Evolutionary conservation across 1,140 invertebrate genomes (phyloP).

Genomic region (Drosophila subpulchrella): DNA sequence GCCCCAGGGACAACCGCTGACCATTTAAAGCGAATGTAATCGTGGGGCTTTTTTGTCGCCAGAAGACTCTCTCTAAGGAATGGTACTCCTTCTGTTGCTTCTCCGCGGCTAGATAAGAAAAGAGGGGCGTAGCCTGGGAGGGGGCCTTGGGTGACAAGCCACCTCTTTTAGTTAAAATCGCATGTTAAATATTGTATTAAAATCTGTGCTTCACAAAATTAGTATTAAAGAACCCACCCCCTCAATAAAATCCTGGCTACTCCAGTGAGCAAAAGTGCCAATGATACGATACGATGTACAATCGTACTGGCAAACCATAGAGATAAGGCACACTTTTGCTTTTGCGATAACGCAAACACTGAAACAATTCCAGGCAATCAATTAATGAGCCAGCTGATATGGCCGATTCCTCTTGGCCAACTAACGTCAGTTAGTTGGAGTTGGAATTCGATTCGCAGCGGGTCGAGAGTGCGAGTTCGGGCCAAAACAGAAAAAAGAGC

Average conservation of each 20-base stretch:
- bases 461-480: constrained; percentile 61
- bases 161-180: no score
- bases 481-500: constrained; percentile 9
- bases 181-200: no score
- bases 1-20: constrained; percentile 27
- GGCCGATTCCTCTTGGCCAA: constrained; percentile 36
- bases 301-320: constrained; percentile 6
- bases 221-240: no score
- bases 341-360: constrained; percentile 37
- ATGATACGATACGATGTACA: constrained; percentile 43
- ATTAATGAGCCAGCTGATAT: constrained; percentile 74
- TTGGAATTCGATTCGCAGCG: constrained; percentile 74
- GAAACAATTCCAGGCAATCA: constrained; percentile 73
- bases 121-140: no score
- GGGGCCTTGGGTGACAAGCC: no score
- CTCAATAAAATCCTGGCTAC: no score
- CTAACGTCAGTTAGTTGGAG: constrained; percentile 64
- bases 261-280: constrained; percentile 35
- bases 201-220: no score
- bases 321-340: constrained; percentile 67
- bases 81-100: constrained; percentile 14
- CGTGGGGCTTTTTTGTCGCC: background rate
- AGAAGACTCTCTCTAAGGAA: background rate
- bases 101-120: constrained; percentile 33
- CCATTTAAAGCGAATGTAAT: constrained; percentile 19